Conservation (phyloP, 2,113 vertebrate species). For the Glaucomys volans region DNA sequence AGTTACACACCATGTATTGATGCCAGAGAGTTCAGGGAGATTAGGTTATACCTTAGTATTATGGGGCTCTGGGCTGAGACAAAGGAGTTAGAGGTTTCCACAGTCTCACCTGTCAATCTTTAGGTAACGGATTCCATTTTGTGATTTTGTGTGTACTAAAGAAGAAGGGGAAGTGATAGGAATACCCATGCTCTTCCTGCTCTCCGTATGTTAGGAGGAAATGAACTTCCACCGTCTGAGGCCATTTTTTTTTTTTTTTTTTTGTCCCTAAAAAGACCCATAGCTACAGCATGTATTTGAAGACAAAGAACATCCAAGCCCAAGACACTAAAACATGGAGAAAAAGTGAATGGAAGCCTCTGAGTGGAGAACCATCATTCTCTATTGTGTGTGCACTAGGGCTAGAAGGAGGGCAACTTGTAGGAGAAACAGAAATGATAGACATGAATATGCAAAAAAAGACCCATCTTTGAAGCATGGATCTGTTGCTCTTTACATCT, state of each 20-base stretch:
- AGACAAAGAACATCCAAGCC: neutral
- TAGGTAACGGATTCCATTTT: too few relatives aligned
- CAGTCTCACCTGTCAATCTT: neutral
- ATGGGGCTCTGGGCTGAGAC: accelerated
- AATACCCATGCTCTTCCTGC: neutral
- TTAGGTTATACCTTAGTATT: neutral
- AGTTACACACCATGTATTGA: neutral
- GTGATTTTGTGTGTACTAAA: too few relatives aligned
- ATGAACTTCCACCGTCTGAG: neutral
- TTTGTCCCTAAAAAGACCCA: neutral
- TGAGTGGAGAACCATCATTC: neutral
- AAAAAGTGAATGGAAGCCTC: neutral
- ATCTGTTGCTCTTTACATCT: neutral
- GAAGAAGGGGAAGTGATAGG: neutral
- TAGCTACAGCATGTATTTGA: neutral
- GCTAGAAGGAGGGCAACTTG: neutral
- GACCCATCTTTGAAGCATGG: neutral
- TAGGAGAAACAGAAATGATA: neutral
- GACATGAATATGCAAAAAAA: neutral
- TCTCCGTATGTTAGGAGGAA: neutral
- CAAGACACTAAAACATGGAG: neutral
- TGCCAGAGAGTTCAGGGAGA: neutral
- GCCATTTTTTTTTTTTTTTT: neutral
- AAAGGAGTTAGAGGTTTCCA: neutral
- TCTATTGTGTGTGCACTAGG: neutral